Evolutionary conservation across 2,888 invertebrate genomes (phyloP), one percentile per base, ranked within the genome.

Genomic region (Rhingia rostrata): DNA sequence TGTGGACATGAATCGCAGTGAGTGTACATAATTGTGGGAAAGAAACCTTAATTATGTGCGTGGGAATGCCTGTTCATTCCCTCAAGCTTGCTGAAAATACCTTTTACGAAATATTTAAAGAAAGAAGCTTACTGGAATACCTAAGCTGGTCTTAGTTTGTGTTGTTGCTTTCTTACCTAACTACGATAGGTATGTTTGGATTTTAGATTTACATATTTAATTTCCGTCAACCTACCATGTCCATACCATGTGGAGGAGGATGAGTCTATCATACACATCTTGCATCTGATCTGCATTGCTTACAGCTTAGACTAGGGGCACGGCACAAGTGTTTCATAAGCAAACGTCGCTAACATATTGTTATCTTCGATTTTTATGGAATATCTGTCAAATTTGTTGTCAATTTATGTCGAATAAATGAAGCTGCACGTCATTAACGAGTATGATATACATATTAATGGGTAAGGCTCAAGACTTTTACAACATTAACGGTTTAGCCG

Each of bases 171-270:
- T n/a, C 2, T 53, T 12, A 53, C 35, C 47, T 47, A 12, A 47
- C 7, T 22, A 22, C 22, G 22, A 22, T 22, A 22, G 3, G n/a
- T n/a, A 14, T 47, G 47, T 6, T 35, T 12, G 35, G 9, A 2
- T 30, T 7, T 6, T 51, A 39, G 37, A 35, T 66, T 66, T 41
- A 41, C 41, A 33, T 53, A 53, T 14, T n/a, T 66, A 39, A 58
- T 58, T 58, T 53, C 7, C 4, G 1, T 4, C 6, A 22, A 22
- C 22, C 22, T 22, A 22, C 22, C 22, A 22, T 22, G 22, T 22
- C 22, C 22, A 22, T 22, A 22, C 22, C 22, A 22, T 22, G 22
- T 1, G 39, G 3, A 39, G 39, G 39, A 39, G 39, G 39, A 6
- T 39, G 39, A 39, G 10, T 10, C 39, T 22, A 2, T 22, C 22